Evolutionary conservation across 2,888 invertebrate genomes (phyloP), one percentile per base, ranked within the genome.

Genomic region (Torymus aiolomorphi): DNA sequence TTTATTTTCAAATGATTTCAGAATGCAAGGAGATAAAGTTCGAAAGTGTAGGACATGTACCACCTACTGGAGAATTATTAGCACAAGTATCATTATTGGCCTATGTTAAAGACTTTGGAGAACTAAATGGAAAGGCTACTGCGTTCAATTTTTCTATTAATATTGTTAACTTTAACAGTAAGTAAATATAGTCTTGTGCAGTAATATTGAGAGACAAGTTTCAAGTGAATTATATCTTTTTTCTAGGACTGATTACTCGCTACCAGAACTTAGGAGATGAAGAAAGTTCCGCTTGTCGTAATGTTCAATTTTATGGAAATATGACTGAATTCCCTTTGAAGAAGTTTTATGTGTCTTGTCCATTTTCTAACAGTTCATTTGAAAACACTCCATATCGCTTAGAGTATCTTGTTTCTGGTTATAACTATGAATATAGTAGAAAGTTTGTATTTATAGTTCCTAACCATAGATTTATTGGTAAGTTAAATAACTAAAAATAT

Each of bases 361-460:
- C 87, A 4, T 88, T 89, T 75, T 78, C 83, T 0, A 76, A 85
- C 16, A 83, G 82, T 16, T 82, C 83, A 11, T 87, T 83, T 57
- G 89, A 89, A 83, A 84, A 83, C 0, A 77, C 74, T 49, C 83
- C 86, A 5, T 89, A 88, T 69, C 83, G 84, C 8, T 83, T 89
- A 71, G 87, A 89, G 24, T 87, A 88, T 67, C 72, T 86, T 8
- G 82, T 85, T 14, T 83, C 78, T 5, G 85, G 84, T 2, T 24
- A 85, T 2, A 81, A 76, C 51, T 86, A 86, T 66, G 85, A 85
- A 66, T 89, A 89, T 73, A 88, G 84, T 80, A 86, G 86, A 77
- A 86, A 86, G 78, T 86, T 89, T 24, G 83, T 89, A 67, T 89
- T 90, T 75, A 84, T 83, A 8, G 87, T 89, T 66, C 89, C 89